Percentiles rank a stretch among this genome's conserved stretches.
phyloP scores from a whole-genome alignment of 2,888 invertebrate species.

The Pollenia angustigena region DNA sequence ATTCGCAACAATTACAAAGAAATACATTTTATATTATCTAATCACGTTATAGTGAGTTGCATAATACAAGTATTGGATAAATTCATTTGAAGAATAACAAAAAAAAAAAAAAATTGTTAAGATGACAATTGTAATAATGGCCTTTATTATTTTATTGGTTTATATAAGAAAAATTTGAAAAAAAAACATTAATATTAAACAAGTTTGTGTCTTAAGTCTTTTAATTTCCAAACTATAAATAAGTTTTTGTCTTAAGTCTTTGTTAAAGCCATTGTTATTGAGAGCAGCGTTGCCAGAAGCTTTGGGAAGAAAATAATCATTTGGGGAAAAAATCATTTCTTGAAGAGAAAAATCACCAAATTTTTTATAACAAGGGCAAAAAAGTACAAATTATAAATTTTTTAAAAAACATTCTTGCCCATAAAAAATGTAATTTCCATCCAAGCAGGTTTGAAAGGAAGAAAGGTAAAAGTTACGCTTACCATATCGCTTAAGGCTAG shows the following conservation, averaged over 20 bases:
- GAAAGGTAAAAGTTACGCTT: no score
- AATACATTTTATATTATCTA: constrained; percentile 64
- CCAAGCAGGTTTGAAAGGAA: no score
- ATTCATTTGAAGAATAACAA: neutral
- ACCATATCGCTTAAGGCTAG: no score
- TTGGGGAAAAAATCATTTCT: no score
- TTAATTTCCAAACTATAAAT: constrained; percentile 1
- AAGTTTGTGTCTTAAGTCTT: constrained; percentile 48
- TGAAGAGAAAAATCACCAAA: no score
- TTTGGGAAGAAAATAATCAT: no score
- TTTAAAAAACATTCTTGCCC: no score
- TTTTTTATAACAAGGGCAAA: no score
- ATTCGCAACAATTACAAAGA: neutral
- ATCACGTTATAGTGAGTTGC: constrained; percentile 60
- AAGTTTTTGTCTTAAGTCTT: constrained; percentile 53
- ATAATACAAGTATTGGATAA: constrained; percentile 30
- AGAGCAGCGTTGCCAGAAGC: no score
- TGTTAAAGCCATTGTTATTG: neutral
- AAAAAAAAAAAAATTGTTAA: constrained; percentile 42
- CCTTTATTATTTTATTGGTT: constrained; percentile 34
- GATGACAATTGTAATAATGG: constrained; percentile 51
- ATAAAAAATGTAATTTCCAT: no score
- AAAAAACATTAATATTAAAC: constrained; percentile 1
- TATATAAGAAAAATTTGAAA: neutral
- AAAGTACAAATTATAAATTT: no score